Base-by-base conservation (phyloP, 2,888 invertebrate genomes). In the Drosophila quasianomalipes region DNA sequence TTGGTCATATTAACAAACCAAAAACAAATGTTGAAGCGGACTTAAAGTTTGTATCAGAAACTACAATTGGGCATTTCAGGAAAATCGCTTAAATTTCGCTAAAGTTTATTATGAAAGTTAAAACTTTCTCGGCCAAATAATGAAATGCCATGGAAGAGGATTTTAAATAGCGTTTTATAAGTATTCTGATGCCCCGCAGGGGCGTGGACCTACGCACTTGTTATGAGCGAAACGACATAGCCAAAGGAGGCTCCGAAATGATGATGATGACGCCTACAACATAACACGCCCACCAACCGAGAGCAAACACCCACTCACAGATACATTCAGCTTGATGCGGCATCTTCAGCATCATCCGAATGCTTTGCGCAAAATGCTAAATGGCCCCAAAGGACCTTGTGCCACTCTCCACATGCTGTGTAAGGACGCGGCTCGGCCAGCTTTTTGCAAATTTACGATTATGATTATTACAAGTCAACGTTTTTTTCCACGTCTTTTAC, bases 391-490 rank as follows among this genome's bases (percentile, higher is more conserved):
- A 88, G 82, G 82, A 82, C 82, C 77, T 82, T 70, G 41, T 44
- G 26, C 41, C 58, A 52, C 52, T 28, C 39, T 37, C 19, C 30
- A 39, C 59, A 47, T 61, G 57, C 74, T 44, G 64, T 70, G 47
- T 51, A 79, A 74, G 77, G 75, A 82, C 79, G 70, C 71, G 66
- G 67, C 65, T 67, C 64, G 71, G 83, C 86, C 85, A 75, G 83
- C 83, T 85, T 83, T 85, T 90, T 83, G 86, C 82, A 86, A 89
- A 90, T 89, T 89, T 89, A 89, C 89, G 89, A 90, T 89, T 89
- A 89, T 89, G 89, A 89, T 90, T 89, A 89, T 89, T 89, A 87
- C 89, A 90, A 90, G 90, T 90, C 90, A 82, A 90, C 82, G 83
- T 83, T 82, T 74, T 78, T 37, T 51, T 44, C 19, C 39, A 28